Conservation (phyloP, 1,140 invertebrate species). For the Ptiloglossa arizonensis region DNA sequence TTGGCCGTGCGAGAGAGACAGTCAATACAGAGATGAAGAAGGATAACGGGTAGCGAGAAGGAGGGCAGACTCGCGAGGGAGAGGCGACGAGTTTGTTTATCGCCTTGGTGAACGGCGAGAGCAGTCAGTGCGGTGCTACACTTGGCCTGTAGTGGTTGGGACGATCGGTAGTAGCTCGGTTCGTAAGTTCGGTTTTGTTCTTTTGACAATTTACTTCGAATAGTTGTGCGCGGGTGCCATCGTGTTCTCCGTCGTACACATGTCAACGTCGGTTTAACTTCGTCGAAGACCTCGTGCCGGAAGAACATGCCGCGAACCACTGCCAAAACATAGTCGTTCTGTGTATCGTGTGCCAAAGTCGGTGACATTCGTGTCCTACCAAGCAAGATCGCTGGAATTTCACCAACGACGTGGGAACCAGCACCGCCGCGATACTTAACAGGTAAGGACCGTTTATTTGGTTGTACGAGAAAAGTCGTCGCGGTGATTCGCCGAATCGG, state of each 20-base stretch:
- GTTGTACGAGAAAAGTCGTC: too few relatives aligned
- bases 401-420: slow-evolving; percentile 12
- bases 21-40: background rate
- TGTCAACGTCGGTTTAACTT: slow-evolving; percentile 23
- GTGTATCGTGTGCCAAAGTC: slow-evolving; percentile 29
- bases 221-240: slow-evolving; percentile 50
- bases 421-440: slow-evolving; percentile 1
- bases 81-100: slow-evolving; percentile 80
- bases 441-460: slow-evolving; percentile 36
- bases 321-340: slow-evolving; percentile 45
- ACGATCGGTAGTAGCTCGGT: slow-evolving; percentile 59
- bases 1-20: slow-evolving; percentile 11
- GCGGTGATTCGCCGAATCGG: slow-evolving; percentile 12
- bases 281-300: slow-evolving; percentile 31
- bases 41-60: slow-evolving; percentile 26
- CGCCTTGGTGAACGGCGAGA: slow-evolving; percentile 75
- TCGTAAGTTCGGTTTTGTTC: slow-evolving; percentile 47
- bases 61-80: slow-evolving; percentile 59
- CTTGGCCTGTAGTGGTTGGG: slow-evolving; percentile 69
- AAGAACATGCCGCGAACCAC: slow-evolving; percentile 53
- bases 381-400: slow-evolving; percentile 10
- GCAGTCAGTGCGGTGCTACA: slow-evolving; percentile 77
- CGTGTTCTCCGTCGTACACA: slow-evolving; percentile 30
- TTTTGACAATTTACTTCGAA: slow-evolving; percentile 41
- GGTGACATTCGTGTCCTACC: slow-evolving; percentile 26